Evolutionary conservation across 2,888 invertebrate species (phyloP).

Genomic region (Dugesia japonica): DNA sequence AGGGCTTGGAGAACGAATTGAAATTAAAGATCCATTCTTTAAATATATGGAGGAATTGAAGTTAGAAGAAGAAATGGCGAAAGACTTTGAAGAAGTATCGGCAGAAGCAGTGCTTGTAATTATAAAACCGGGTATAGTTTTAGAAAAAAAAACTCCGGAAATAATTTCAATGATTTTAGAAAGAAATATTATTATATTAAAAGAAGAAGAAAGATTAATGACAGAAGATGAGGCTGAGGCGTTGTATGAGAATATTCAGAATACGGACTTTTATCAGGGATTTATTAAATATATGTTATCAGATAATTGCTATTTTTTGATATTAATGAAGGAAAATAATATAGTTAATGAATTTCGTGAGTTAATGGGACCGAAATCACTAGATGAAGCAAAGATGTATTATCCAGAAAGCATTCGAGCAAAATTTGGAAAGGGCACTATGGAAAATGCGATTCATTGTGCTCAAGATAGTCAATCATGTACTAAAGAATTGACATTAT

Average conservation of each 20-base stretch:
- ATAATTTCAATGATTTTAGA: background rate
- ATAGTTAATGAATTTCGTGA: background rate
- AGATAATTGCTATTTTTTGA: background rate
- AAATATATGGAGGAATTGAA: constrained; percentile 6
- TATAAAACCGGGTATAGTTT: background rate
- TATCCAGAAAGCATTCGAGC: background rate
- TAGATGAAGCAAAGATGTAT: background rate
- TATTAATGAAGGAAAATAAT: background rate
- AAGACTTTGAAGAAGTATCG: background rate
- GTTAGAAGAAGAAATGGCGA: background rate
- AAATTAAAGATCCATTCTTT: background rate
- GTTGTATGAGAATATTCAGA: background rate
- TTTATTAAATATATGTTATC: background rate
- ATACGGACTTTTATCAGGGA: background rate
- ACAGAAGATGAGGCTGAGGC: background rate
- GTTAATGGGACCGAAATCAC: background rate
- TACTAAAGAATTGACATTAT: background rate
- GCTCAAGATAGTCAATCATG: background rate
- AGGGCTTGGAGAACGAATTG: background rate
- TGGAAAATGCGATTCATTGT: constrained; percentile 10
- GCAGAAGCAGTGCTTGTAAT: background rate
- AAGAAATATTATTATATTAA: background rate
- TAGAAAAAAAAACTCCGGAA: background rate
- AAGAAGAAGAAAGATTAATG: background rate
- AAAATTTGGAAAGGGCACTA: background rate